Evolutionary conservation across 2,113 vertebrate genomes (phyloP), one percentile per base, ranked within the genome.

Genomic region (Ornithorhynchus anatinus): DNA sequence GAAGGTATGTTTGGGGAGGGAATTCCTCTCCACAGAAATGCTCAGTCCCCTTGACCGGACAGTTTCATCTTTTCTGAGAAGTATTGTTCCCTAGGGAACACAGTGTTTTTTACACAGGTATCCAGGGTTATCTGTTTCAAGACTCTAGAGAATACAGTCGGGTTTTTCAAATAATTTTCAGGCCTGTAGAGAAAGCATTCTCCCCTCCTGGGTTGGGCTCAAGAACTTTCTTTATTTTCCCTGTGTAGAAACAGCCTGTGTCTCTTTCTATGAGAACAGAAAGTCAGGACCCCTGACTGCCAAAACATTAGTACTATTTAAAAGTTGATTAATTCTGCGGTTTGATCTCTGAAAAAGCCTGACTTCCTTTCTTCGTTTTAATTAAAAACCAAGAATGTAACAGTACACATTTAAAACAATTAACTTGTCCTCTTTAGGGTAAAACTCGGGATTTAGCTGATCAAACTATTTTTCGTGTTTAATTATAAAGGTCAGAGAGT

Each of bases 371-470:
- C 23, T 42, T n/a, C 68, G 45, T 59, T n/a, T 50, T 56, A 52
- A 74, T 20, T 57, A 70, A 59, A 52, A 56, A 57, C 48, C 53
- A 50, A 15, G 47, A 67, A 59, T 48, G 70, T 3, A 3, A 48
- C 61, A 50, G 23, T 29, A 32, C 59, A 7, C 1, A 23, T 59
- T 58, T 74, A 52, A 31, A 75, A 47, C 32, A 70, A 38, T 59
- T 52, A 64, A 44, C 62, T 63, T 81, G 59, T 70, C 64, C 75
- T 74, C 47, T 60, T 8, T 70, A 47, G 12, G 6, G 10, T 2
- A 68, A 68, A 47, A 37, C 4, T 44, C 10, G 76, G 70, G 52
- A 88, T 81, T 50, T 77, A 80, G 83, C 31, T 82, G 48, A 75
- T 77, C 64, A 19, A 37, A 59, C 6, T 54, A 5, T 25, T 58